A percentile compares a stretch with the other conserved stretches of the same genome.
phyloP scores from a whole-genome alignment of 2,888 invertebrate species.

The Pollenia angustigena region DNA sequence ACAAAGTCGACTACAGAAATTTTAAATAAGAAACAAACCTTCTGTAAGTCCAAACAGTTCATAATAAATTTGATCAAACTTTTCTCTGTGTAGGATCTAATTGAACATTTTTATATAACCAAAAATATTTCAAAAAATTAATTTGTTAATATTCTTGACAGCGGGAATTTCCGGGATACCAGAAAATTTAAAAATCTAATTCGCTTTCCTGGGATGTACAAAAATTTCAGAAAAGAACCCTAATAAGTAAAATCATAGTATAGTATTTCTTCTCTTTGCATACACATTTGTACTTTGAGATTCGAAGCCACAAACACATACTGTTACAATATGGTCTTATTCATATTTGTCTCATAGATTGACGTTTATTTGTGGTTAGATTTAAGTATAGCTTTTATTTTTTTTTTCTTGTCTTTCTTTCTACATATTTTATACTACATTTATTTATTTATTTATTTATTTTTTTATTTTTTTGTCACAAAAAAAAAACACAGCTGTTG shows the following conservation, averaged over 20 bases:
- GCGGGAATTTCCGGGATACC: too few relatives aligned
- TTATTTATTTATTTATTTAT: conserved; percentile 16
- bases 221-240: too few relatives aligned
- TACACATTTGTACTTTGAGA: conserved; percentile 1
- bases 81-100: too few relatives aligned
- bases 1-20: too few relatives aligned
- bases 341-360: conserved; percentile 51
- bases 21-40: too few relatives aligned
- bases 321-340: conserved; percentile 42
- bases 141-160: too few relatives aligned
- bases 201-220: too few relatives aligned
- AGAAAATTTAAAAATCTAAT: too few relatives aligned
- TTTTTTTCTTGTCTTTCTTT: conserved; percentile 17
- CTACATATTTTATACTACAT: conserved; percentile 18
- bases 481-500: conserved; percentile 56
- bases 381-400: conserved; percentile 55
- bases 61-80: too few relatives aligned
- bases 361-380: conserved; percentile 69
- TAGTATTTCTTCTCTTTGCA: neutral
- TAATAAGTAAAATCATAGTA: neutral
- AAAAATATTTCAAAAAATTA: too few relatives aligned
- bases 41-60: too few relatives aligned
- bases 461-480: conserved; percentile 32
- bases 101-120: too few relatives aligned
- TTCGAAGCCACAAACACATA: neutral